Evolutionary conservation across 1,140 invertebrate species (phyloP).

Genomic region (Trissolcus basalis): DNA sequence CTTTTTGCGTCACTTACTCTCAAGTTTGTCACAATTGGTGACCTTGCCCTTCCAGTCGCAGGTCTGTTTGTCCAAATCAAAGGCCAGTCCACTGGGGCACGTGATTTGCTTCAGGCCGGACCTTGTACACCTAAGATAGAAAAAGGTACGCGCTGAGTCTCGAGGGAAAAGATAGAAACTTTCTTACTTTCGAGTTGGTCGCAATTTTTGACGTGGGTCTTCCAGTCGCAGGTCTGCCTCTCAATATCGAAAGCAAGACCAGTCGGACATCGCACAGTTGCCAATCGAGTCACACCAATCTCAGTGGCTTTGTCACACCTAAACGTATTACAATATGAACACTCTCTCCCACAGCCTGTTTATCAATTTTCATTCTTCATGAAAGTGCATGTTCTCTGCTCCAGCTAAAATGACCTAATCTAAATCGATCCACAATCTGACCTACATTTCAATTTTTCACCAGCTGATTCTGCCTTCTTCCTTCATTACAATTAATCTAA

Average conservation of each 20-base stretch:
- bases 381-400: too few species aligned
- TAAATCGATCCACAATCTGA: slow-evolving; percentile 4
- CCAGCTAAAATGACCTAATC: background rate
- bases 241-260: slow-evolving; percentile 96
- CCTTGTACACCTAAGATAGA: slow-evolving; percentile 87
- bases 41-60: slow-evolving; percentile 98
- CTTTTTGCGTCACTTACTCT: slow-evolving; percentile 88
- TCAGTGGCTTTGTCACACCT: slow-evolving; percentile 93
- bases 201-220: slow-evolving; percentile 96
- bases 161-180: slow-evolving; percentile 58
- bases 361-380: too few species aligned
- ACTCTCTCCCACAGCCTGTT: too few species aligned
- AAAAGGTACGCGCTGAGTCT: slow-evolving; percentile 68
- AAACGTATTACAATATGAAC: slow-evolving; percentile 61
- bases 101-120: slow-evolving; percentile 95
- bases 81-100: slow-evolving; percentile 94
- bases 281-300: slow-evolving; percentile 88
- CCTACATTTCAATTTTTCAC: slow-evolving; percentile 5
- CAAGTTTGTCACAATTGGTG: slow-evolving; percentile 95
- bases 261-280: slow-evolving; percentile 90
- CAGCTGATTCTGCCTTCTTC: too few species aligned
- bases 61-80: slow-evolving; percentile 97
- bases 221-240: slow-evolving; percentile 96
- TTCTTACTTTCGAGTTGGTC: slow-evolving; percentile 93
- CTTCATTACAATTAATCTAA: too few species aligned